Conservation (phyloP, 2,888 invertebrate species). For the Monoplex corrugatus region DNA sequence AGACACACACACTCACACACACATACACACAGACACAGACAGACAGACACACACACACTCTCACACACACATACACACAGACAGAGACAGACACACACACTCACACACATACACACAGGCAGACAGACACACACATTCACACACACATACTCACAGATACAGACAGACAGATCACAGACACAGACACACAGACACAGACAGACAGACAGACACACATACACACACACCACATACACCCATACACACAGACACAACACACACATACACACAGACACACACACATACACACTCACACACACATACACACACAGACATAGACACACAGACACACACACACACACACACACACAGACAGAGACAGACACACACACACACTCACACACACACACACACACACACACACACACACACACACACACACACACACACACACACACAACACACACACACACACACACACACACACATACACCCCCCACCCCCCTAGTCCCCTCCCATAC, state of each 20-base stretch:
- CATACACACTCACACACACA: background rate
- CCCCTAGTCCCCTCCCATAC: background rate
- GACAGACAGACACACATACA: background rate
- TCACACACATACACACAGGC: background rate
- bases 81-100: conserved; percentile 10
- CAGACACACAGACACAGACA: background rate
- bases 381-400: conserved; percentile 23
- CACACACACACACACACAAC: conserved; percentile 9
- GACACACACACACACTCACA: conserved; percentile 13
- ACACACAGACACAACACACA: no score
- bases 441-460: background rate
- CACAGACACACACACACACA: background rate
- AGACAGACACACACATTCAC: background rate
- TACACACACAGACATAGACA: background rate
- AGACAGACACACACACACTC: background rate
- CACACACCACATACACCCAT: no score
- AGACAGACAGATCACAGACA: background rate
- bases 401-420: background rate
- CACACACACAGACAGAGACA: background rate
- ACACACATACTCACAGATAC: background rate
- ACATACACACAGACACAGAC: background rate
- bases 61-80: background rate
- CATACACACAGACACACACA: background rate
- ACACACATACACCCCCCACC: background rate
- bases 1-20: background rate